Conservation (phyloP, 2,888 invertebrate species). For the Leptarthrus brevirostris region DNA sequence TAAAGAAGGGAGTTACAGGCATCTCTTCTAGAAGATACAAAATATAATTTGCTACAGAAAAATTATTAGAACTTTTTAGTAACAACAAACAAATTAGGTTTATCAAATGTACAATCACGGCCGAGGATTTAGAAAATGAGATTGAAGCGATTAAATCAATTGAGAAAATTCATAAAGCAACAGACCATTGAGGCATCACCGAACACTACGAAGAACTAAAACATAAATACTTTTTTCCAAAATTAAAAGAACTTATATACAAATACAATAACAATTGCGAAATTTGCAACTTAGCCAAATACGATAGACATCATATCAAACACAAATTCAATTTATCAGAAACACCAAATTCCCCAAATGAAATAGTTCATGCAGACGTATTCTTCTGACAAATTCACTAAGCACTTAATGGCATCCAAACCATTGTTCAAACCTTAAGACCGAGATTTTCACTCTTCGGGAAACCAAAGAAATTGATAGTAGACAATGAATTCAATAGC, state of each 20-base stretch:
- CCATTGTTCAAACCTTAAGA: conserved; percentile 37
- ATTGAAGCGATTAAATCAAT: too few species aligned
- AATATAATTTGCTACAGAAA: too few species aligned
- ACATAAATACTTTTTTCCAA: neutral
- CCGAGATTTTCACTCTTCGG: conserved; percentile 46
- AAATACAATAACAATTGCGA: conserved; percentile 21
- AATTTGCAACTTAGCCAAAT: conserved; percentile 20
- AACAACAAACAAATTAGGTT: too few species aligned
- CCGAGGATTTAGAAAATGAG: too few species aligned
- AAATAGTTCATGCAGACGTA: conserved; percentile 30
- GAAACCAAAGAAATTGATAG: conserved; percentile 42
- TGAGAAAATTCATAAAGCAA: too few species aligned
- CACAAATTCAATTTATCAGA: conserved; percentile 34
- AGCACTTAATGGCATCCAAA: conserved; percentile 46
- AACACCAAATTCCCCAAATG: conserved; percentile 12
- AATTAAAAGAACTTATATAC: conserved; percentile 11
- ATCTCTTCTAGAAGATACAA: too few species aligned
- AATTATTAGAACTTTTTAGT: too few species aligned
- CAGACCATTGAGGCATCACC: neutral
- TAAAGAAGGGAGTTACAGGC: too few species aligned
- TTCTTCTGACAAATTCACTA: conserved; percentile 48
- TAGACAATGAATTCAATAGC: conserved; percentile 51
- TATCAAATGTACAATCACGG: too few species aligned
- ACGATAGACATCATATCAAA: conserved; percentile 7
- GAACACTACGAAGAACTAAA: too few species aligned